phyloP scores from a whole-genome alignment of 1,140 invertebrate species.

The Hyposmocoma kahamanoa region DNA sequence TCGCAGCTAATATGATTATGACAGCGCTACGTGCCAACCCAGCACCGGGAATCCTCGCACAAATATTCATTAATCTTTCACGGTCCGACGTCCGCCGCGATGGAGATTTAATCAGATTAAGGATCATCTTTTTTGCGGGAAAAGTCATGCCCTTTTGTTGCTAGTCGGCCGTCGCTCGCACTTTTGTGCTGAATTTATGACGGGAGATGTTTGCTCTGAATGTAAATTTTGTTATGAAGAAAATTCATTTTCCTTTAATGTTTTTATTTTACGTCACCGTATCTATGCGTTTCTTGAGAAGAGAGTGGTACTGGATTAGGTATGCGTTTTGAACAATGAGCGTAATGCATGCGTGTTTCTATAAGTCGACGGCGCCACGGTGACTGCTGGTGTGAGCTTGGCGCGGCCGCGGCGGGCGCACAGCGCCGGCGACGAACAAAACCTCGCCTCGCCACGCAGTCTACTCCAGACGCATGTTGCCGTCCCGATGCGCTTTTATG shows the following conservation, averaged over 20 bases:
- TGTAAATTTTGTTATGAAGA: conserved; percentile 41
- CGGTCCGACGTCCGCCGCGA: conserved; percentile 68
- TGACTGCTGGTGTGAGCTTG: too few relatives aligned
- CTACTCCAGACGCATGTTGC: conserved; percentile 30
- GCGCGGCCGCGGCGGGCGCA: conserved; percentile 26
- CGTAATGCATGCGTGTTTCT: conserved; percentile 7
- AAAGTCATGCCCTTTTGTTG: conserved; percentile 69
- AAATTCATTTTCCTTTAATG: conserved; percentile 12
- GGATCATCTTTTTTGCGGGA: conserved; percentile 71
- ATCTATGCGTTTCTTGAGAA: too few relatives aligned
- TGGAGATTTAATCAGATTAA: conserved; percentile 74
- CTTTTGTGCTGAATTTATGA: conserved; percentile 67
- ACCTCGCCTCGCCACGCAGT: conserved; percentile 55
- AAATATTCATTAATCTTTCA: conserved; percentile 74
- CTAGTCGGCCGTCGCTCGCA: conserved; percentile 57
- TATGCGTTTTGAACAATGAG: not conserved
- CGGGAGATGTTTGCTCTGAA: conserved; percentile 57
- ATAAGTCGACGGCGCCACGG: conserved; percentile 29
- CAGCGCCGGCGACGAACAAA: conserved; percentile 9
- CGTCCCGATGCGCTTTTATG: conserved; percentile 16
- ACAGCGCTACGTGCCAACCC: conserved; percentile 65
- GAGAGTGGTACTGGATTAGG: too few relatives aligned
- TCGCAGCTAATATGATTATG: conserved; percentile 70
- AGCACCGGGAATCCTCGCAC: conserved; percentile 64
- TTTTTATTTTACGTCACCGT: conserved; percentile 1